phyloP scores from a whole-genome alignment of 1,140 invertebrate genomes.

The Pectinophora gossypiella region DNA sequence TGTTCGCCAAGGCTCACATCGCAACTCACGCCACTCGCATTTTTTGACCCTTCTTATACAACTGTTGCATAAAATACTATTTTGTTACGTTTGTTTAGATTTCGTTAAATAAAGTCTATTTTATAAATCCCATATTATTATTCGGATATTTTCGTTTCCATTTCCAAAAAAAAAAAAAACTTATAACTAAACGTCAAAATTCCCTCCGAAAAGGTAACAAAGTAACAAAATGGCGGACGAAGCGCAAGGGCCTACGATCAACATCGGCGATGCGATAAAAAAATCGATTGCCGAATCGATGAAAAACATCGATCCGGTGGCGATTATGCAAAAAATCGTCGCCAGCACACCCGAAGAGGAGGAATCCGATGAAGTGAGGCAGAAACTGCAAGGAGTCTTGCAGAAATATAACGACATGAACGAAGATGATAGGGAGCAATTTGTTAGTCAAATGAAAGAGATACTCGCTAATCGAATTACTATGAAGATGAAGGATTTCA shows the following conservation, averaged over 20 bases:
- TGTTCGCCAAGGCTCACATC: no score
- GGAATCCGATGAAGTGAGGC: constrained; percentile 32
- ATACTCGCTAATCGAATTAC: constrained; percentile 36
- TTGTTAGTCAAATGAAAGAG: constrained; percentile 43
- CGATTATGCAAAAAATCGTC: constrained; percentile 39
- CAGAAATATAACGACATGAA: constrained; percentile 49
- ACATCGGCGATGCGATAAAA: constrained; percentile 36
- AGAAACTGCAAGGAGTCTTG: constrained; percentile 49
- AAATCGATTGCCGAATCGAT: constrained; percentile 42
- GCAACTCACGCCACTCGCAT: no score
- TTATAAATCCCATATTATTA: no score
- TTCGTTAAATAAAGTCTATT: no score
- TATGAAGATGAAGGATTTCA: constrained; percentile 34
- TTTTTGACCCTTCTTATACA: no score
- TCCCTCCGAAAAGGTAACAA: no score
- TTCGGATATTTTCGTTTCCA: no score
- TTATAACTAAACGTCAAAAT: no score
- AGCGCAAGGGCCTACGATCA: constrained; percentile 11
- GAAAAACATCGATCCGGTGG: constrained; percentile 39
- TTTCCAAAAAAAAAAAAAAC: no score
- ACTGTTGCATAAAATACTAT: no score
- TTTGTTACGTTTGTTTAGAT: no score
- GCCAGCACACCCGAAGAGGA: constrained; percentile 27
- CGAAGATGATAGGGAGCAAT: constrained; percentile 48
- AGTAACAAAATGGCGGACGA: constrained; percentile 52